Percentiles rank a stretch among this genome's conserved stretches.
Conservation (phyloP, 2,797 vertebrate species). For the Columba guinea region DNA sequence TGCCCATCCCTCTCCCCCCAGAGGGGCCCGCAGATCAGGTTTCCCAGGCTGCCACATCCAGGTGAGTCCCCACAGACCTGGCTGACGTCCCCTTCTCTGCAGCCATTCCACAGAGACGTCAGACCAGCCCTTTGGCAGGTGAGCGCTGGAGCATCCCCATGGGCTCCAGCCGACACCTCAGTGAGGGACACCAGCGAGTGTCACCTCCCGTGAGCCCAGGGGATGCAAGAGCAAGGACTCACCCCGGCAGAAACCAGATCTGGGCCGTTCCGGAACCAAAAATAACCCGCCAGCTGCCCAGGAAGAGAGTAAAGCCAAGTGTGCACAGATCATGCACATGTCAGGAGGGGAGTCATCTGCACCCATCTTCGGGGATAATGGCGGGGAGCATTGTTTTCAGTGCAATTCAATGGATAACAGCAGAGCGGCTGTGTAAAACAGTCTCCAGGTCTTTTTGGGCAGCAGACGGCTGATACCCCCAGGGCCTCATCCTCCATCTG, state of each 20-base stretch:
- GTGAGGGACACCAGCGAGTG: neutral
- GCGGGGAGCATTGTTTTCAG: neutral
- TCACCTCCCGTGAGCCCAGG: neutral
- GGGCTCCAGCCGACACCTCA: accelerated
- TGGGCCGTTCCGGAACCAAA: conserved; percentile 43
- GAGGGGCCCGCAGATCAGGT: conserved; percentile 27
- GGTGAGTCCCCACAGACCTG: neutral
- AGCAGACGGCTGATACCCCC: neutral
- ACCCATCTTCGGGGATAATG: neutral
- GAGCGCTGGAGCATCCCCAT: accelerated
- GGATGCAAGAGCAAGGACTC: conserved; percentile 5
- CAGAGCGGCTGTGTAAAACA: neutral
- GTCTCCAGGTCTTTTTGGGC: neutral
- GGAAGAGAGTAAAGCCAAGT: conserved; percentile 36
- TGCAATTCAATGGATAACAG: neutral
- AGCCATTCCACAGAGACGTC: neutral
- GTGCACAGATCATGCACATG: neutral
- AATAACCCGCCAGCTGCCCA: conserved; percentile 58
- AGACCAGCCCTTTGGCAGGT: neutral
- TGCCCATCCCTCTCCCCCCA: conserved; percentile 45
- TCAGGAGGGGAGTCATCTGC: conserved; percentile 31
- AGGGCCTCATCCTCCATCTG: neutral
- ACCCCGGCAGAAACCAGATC: conserved; percentile 43
- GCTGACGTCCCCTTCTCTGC: neutral
- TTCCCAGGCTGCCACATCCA: neutral